These are phyloP conservation scores for Tyto alba DNA, from an alignment of 2,113 vertebrate species.

Conservation along the genomic window DNA sequence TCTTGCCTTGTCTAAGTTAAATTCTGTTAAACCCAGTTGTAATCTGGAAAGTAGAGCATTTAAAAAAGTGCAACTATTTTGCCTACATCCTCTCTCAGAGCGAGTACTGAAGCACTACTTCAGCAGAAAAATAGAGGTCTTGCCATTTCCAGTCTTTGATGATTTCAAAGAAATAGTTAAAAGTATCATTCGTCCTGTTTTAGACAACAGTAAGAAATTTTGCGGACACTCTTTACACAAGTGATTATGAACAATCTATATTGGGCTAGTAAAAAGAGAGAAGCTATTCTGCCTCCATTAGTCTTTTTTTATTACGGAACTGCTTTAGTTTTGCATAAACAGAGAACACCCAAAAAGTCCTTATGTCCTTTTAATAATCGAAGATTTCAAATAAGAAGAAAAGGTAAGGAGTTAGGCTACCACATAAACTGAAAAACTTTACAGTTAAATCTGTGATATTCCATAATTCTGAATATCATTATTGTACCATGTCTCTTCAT, in stretches of 20 bases:
- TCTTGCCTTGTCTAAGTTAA: background rate
- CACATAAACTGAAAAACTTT: background rate
- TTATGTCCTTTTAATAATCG: background rate
- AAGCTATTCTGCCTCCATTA: background rate
- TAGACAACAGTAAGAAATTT: background rate
- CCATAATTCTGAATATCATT: background rate
- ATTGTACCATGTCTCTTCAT: background rate
- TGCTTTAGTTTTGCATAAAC: background rate
- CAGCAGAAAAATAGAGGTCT: background rate
- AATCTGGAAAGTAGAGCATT: background rate
- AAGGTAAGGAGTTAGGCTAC: background rate
- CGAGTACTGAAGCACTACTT: background rate
- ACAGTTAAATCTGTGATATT: background rate
- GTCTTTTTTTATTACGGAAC: background rate
- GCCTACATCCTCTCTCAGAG: background rate
- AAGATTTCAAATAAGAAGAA: background rate
- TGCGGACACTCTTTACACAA: background rate
- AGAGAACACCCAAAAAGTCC: background rate
- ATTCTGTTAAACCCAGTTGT: background rate
- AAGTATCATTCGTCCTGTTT: background rate
- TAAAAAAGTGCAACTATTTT: background rate
- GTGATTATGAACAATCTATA: background rate
- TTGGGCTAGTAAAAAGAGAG: background rate
- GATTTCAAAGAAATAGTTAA: background rate
- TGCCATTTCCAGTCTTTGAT: background rate